Evolutionary conservation across 2,888 invertebrate genomes (phyloP).

Genomic region (Melieria omissa): DNA sequence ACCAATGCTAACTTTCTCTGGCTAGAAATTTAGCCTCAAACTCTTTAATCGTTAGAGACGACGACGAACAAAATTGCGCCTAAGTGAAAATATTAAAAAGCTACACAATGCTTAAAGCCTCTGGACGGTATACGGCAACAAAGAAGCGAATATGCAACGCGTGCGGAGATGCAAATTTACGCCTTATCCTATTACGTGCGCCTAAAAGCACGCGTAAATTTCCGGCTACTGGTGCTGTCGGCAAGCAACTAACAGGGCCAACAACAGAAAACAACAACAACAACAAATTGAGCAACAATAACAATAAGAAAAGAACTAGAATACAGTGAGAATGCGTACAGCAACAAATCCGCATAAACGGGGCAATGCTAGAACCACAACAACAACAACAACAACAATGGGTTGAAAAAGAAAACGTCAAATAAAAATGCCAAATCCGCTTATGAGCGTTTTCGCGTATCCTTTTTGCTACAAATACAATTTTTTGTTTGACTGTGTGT

Average conservation of each 20-base stretch:
- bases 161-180: constrained; percentile 3
- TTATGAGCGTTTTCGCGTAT: constrained; percentile 32
- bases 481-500: not conserved
- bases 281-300: not conserved
- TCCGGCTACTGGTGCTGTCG: not conserved
- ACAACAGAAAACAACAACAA: not conserved
- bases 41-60: too few relatives aligned
- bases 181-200: constrained; percentile 10
- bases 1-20: too few relatives aligned
- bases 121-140: too few relatives aligned
- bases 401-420: not conserved
- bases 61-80: too few relatives aligned
- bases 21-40: too few relatives aligned
- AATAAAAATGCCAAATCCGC: constrained; percentile 30
- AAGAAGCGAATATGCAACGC: too few relatives aligned
- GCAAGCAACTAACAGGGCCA: not conserved
- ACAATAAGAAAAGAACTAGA: not conserved
- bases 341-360: too few relatives aligned
- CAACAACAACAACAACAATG: not conserved
- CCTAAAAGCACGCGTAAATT: constrained; percentile 25
- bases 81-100: too few relatives aligned
- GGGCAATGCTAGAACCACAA: too few relatives aligned
- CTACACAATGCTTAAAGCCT: too few relatives aligned
- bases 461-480: not conserved
- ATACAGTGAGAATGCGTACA: not conserved